Evolutionary conservation across 2,797 vertebrate species (phyloP).

Genomic region (Salarias fasciatus): DNA sequence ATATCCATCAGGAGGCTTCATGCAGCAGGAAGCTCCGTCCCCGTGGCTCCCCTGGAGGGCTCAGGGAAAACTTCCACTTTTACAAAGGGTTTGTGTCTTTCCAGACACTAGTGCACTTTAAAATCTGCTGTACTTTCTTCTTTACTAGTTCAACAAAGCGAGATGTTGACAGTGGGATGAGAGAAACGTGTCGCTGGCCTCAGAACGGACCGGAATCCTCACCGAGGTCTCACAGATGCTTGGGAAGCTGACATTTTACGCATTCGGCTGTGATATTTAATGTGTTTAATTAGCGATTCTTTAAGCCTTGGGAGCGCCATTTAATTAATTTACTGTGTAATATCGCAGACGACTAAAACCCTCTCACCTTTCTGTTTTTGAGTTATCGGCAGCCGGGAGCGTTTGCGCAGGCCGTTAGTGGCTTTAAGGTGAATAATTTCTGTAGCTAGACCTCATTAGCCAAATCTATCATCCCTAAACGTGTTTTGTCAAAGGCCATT

Average conservation of each 20-base stretch:
- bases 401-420: constrained; percentile 36
- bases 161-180: constrained; percentile 36
- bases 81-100: too few species aligned
- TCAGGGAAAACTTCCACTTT: constrained; percentile 9
- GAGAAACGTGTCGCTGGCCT: constrained; percentile 8
- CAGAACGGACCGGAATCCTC: background rate
- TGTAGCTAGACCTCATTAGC: constrained; percentile 56
- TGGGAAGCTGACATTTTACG: constrained; percentile 34
- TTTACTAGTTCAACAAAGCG: constrained; percentile 17
- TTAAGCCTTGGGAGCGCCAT: constrained; percentile 21
- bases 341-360: constrained; percentile 35
- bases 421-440: constrained; percentile 63
- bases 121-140: background rate
- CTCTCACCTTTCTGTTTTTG: constrained; percentile 22
- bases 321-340: constrained; percentile 44
- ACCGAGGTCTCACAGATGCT: constrained; percentile 16
- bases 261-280: constrained; percentile 43
- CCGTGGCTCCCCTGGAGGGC: constrained; percentile 3
- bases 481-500: constrained; percentile 66
- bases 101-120: too few species aligned
- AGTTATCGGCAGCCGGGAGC: constrained; percentile 32
- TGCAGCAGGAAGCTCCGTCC: constrained; percentile 12
- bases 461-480: constrained; percentile 57
- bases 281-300: constrained; percentile 42
- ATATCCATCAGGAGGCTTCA: constrained; percentile 7